These are phyloP conservation scores for Coregonus suidteri DNA, from an alignment of 2,797 vertebrate species.

Conservation along the genomic window DNA sequence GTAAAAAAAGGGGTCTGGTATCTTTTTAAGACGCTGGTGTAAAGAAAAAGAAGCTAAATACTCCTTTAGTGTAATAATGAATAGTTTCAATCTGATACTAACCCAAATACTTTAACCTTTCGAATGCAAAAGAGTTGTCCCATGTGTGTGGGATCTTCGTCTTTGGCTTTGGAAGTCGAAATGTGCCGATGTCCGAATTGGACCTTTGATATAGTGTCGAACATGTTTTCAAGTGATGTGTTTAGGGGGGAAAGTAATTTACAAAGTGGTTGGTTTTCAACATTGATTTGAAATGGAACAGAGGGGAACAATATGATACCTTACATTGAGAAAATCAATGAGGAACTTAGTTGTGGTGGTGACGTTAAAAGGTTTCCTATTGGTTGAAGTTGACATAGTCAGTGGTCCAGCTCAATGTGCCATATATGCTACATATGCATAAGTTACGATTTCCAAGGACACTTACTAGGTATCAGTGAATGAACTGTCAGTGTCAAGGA, in stretches of 20 bases:
- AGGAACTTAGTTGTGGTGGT: no score
- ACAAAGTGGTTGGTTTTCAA: neutral
- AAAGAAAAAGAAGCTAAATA: no score
- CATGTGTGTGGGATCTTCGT: neutral
- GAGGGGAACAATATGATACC: no score
- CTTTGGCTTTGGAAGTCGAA: no score
- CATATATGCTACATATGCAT: neutral
- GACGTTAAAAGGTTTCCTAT: no score
- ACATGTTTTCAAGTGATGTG: no score
- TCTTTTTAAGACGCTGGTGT: no score
- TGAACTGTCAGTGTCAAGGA: neutral
- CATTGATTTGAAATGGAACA: neutral
- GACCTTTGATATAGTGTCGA: no score
- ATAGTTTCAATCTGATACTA: neutral
- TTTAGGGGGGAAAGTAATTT: neutral
- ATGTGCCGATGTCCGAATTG: no score
- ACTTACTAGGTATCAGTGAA: neutral
- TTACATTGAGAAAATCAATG: no score
- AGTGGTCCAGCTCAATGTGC: no score
- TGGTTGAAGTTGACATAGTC: neutral
- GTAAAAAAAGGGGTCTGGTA: no score
- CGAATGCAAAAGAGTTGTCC: neutral
- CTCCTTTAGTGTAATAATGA: neutral
- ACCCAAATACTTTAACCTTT: neutral
- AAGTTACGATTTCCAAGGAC: neutral